Percentiles rank a stretch among this genome's conserved stretches.
Evolutionary conservation across 2,797 vertebrate species (phyloP).

Genomic region (Ptychadena robeensis): DNA sequence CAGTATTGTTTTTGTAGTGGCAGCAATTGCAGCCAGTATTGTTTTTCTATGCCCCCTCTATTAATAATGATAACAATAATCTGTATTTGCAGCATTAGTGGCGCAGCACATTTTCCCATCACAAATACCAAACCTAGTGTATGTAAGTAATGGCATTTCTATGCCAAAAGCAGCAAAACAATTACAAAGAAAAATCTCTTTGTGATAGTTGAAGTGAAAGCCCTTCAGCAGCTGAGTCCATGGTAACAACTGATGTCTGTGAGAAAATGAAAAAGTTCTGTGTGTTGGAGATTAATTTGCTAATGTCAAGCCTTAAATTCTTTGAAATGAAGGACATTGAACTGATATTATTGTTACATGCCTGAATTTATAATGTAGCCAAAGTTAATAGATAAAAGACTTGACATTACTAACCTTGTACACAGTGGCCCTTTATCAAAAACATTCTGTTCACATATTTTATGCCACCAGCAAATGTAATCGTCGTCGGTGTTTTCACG

Average conservation of each 20-base stretch:
- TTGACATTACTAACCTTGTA: constrained; percentile 38
- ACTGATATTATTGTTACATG: constrained; percentile 47
- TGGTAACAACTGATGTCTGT: constrained; percentile 9
- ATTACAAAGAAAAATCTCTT: constrained; percentile 15
- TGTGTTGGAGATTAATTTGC: constrained; percentile 37
- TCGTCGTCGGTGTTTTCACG: neutral
- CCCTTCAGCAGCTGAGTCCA: neutral
- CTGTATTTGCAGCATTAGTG: neutral
- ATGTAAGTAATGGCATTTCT: neutral
- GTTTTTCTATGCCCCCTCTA: too few relatives aligned
- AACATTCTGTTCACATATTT: constrained; percentile 32
- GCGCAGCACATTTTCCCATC: neutral
- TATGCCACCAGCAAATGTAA: neutral
- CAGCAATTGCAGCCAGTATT: too few relatives aligned
- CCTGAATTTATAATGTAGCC: constrained; percentile 51
- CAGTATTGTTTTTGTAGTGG: too few relatives aligned
- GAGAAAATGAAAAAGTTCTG: constrained; percentile 32
- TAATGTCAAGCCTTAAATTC: constrained; percentile 43
- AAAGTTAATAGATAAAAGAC: constrained; percentile 52
- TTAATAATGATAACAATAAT: too few relatives aligned
- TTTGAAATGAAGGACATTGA: constrained; percentile 45
- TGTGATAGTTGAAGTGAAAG: constrained; percentile 6
- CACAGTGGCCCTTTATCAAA: constrained; percentile 23
- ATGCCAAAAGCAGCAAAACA: constrained; percentile 6
- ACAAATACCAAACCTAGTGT: neutral